phyloP scores from a whole-genome alignment of 2,113 vertebrate genomes.

The Genyomyrus donnyi region DNA sequence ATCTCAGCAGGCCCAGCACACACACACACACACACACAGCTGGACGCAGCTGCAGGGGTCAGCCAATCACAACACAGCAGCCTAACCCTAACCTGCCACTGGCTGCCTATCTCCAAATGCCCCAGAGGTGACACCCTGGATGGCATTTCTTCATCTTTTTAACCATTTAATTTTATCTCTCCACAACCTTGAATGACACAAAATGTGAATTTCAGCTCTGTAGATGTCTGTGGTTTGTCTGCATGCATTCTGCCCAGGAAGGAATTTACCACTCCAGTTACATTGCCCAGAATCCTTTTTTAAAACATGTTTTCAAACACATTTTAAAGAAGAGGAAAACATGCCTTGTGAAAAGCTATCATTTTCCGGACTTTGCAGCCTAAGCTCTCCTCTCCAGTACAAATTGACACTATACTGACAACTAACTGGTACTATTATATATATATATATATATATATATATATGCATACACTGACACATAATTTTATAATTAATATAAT shows the following conservation, averaged over 20 bases:
- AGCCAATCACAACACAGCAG: conserved; percentile 1
- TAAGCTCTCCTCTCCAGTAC: conserved; percentile 4
- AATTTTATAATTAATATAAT: neutral
- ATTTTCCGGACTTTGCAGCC: conserved; percentile 4
- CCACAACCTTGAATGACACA: neutral
- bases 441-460: no score
- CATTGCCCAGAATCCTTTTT: neutral
- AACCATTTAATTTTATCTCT: neutral
- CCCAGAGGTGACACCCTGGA: neutral
- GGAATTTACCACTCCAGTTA: neutral
- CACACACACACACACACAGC: conserved; percentile 44
- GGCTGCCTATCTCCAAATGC: conserved; percentile 34
- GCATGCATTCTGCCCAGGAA: neutral
- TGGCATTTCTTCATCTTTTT: neutral
- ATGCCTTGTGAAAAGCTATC: neutral
- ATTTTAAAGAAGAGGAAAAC: neutral
- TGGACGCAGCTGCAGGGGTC: neutral
- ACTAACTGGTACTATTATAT: neutral
- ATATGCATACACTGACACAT: neutral
- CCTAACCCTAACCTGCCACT: conserved; percentile 14
- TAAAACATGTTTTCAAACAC: neutral
- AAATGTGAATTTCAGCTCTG: neutral
- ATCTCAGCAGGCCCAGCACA: conserved; percentile 36
- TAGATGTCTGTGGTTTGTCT: neutral
- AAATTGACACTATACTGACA: neutral